Base-by-base conservation (phyloP, 2,888 invertebrate species). In the Hyles lineata region DNA sequence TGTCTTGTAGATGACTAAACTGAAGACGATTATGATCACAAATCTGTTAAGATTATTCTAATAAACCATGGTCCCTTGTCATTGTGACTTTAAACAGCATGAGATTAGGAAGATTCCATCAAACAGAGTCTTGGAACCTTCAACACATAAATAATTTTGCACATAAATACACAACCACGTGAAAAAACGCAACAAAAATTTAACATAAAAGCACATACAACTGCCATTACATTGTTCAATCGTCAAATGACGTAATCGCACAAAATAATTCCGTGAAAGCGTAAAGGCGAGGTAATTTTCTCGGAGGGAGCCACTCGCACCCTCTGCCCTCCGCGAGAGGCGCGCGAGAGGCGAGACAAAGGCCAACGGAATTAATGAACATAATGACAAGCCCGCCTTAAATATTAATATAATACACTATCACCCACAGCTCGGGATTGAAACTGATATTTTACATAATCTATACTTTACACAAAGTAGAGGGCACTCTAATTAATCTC, bases 271-370 rank as follows among this genome's bases (percentile, higher is more conserved):
- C 19, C 29, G 61, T 32, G 35, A 62, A 62, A 43, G 43, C 15
- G 43, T 43, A 43, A n/a, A 35, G 35, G 35, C 32, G 35, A 32
- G 62, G 62, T 32, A 62, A 62, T 62, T 62, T 59, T 21, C 7
- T 35, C 35, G 21, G 35, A 32, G 35, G n/a, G 35, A 62, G 62
- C n/a, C 11, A n/a, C n/a, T 62, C 35, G 3, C 35, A 9, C 9
- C n/a, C 35, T n/a, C 19, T 1, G 32, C 35, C n/a, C 11, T 62
- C 43, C 43, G 61, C 19, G n/a, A 9, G 29, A 9, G n/a, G n/a
- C n/a, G n/a, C n/a, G n/a, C n/a, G n/a, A 35, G 62, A 32, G 21
- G 21, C 62, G n/a, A 35, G 35, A 62, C 25, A 35, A 62, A 62
- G 35, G n/a, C 59, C 21, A 11, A 11, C 43, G 43, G 43, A 59